These are phyloP conservation scores for Parauchenoglanis punctatus DNA, from an alignment of 2,797 vertebrate species.

Conservation along the genomic window DNA sequence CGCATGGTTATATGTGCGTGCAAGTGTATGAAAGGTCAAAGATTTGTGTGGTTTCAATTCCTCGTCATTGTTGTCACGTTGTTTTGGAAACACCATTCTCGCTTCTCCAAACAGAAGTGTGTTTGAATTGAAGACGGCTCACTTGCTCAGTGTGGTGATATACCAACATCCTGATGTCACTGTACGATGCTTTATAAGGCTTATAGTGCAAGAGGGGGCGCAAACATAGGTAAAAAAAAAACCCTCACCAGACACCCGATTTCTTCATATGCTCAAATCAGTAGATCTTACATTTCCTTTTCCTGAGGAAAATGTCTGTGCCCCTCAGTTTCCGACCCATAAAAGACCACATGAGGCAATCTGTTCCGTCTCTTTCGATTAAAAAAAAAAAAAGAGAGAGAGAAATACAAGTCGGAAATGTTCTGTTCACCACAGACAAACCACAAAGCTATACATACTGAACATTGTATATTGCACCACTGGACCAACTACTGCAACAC, in stretches of 20 bases:
- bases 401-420: neutral
- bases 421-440: neutral
- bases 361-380: neutral
- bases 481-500: constrained; percentile 10
- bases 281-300: neutral
- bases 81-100: neutral
- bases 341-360: neutral
- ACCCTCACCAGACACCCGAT: neutral
- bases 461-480: constrained; percentile 11
- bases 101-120: constrained; percentile 17
- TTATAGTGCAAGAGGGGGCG: neutral
- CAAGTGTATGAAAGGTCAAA: neutral
- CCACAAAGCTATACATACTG: too few species aligned
- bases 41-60: neutral
- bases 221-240: neutral
- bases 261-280: neutral
- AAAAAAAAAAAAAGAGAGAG: neutral
- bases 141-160: neutral
- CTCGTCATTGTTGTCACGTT: constrained; percentile 16
- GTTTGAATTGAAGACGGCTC: neutral
- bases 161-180: neutral
- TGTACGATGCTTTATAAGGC: neutral
- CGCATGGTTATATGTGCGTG: neutral
- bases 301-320: neutral
- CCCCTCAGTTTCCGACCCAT: neutral